These are phyloP conservation scores for Spizella passerina DNA, from an alignment of 2,797 vertebrate species.

Conservation along the genomic window DNA sequence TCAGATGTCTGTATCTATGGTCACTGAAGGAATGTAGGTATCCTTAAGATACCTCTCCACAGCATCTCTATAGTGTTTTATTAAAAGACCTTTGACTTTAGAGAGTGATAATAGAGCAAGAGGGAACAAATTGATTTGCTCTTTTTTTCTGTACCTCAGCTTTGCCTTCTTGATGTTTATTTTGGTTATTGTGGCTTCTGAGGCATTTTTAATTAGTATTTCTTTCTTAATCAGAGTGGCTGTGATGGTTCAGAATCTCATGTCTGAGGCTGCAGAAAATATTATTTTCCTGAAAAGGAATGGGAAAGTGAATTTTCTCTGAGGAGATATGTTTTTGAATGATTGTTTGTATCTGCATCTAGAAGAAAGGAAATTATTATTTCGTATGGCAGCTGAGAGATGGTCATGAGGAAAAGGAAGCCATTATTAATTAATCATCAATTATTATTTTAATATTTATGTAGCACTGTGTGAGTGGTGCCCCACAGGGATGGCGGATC, in stretches of 20 bases:
- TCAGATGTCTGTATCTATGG: neutral
- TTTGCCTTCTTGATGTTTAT: conserved; percentile 12
- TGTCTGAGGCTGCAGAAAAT: neutral
- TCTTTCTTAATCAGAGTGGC: neutral
- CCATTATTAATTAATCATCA: conserved; percentile 62
- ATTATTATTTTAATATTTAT: conserved; percentile 66
- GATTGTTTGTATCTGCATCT: conserved; percentile 24
- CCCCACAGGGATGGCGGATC: conserved; percentile 28
- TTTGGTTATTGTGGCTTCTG: conserved; percentile 21
- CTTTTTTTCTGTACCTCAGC: neutral
- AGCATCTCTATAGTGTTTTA: neutral
- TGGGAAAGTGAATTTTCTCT: neutral
- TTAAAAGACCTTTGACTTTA: neutral
- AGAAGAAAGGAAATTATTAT: conserved; percentile 22
- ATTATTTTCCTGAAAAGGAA: neutral
- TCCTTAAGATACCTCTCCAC: neutral
- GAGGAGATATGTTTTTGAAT: neutral
- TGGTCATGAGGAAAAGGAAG: conserved; percentile 47
- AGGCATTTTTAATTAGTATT: neutral
- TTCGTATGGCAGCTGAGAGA: neutral
- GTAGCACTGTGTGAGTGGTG: conserved; percentile 21
- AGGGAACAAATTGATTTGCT: neutral
- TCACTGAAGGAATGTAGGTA: neutral
- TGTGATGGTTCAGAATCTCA: neutral
- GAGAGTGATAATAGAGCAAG: neutral